Conservation (phyloP, 2,113 vertebrate genomes). For the Oncorhynchus kisutch region DNA sequence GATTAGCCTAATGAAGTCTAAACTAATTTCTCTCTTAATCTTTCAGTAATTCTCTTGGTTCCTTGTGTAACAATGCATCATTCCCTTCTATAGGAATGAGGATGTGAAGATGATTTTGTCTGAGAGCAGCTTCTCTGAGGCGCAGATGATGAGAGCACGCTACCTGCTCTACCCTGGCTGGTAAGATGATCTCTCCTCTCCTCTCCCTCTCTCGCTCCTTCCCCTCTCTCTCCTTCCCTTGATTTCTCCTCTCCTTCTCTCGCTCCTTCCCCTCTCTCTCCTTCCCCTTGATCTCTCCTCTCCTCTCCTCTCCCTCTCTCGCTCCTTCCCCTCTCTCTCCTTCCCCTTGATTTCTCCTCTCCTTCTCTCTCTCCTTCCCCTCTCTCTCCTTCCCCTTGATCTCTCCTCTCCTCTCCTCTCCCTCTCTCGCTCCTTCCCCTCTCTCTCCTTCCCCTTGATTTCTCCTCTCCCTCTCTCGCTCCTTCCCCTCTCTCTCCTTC, state of each 20-base stretch:
- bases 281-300: too few species aligned
- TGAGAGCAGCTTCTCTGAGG: constrained; percentile 83
- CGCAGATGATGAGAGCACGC: constrained; percentile 87
- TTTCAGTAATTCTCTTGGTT: neutral
- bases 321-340: too few species aligned
- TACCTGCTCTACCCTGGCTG: constrained; percentile 95
- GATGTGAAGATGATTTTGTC: constrained; percentile 90
- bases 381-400: constrained; percentile 30
- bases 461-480: too few species aligned
- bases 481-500: too few species aligned
- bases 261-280: too few species aligned
- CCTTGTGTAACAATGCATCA: neutral
- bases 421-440: constrained; percentile 39
- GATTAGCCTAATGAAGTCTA: neutral
- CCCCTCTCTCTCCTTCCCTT: neutral
- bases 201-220: neutral
- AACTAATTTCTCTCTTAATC: neutral
- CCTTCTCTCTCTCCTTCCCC: constrained; percentile 37
- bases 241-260: too few species aligned
- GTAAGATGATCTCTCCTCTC: constrained; percentile 66
- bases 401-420: constrained; percentile 5
- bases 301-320: too few species aligned
- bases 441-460: too few species aligned
- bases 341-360: too few species aligned
- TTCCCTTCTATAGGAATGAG: constrained; percentile 78